Evolutionary conservation across 2,888 invertebrate genomes (phyloP).

Genomic region (Dioctria linearis): DNA sequence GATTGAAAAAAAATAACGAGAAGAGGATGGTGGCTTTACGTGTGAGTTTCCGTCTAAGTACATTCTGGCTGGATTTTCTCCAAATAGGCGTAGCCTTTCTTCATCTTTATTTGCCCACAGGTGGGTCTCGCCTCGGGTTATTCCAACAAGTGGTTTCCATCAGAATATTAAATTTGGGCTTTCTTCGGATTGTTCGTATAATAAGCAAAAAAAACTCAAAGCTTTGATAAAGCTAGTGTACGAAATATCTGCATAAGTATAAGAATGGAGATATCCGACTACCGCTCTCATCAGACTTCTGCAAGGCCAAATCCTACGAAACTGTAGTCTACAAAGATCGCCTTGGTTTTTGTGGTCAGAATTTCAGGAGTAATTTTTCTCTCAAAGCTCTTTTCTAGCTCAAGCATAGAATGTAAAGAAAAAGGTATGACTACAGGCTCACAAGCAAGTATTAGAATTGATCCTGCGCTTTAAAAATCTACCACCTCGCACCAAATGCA

Average conservation of each 20-base stretch:
- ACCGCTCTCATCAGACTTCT: not conserved
- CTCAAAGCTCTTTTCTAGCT: not conserved
- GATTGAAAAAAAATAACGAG: no score
- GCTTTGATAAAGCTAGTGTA: not conserved
- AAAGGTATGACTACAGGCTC: not conserved
- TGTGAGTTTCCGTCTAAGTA: not conserved
- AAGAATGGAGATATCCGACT: not conserved
- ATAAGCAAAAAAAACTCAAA: not conserved
- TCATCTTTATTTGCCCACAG: not conserved
- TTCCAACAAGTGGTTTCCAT: conserved; percentile 31
- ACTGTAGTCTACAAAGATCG: conserved; percentile 19
- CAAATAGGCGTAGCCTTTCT: not conserved
- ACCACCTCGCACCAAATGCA: conserved; percentile 19
- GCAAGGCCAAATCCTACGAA: conserved; percentile 21
- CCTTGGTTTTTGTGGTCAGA: not conserved
- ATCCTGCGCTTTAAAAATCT: conserved; percentile 12
- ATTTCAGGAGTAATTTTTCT: not conserved
- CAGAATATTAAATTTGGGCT: conserved; percentile 8
- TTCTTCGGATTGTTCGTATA: not conserved
- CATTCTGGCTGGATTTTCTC: not conserved
- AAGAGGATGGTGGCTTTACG: not conserved
- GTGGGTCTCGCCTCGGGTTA: not conserved
- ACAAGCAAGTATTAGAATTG: not conserved
- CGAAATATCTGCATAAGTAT: not conserved
- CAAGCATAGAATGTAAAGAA: not conserved